Conservation (phyloP, 2,797 vertebrate species). For the Cyclura pinguis region DNA sequence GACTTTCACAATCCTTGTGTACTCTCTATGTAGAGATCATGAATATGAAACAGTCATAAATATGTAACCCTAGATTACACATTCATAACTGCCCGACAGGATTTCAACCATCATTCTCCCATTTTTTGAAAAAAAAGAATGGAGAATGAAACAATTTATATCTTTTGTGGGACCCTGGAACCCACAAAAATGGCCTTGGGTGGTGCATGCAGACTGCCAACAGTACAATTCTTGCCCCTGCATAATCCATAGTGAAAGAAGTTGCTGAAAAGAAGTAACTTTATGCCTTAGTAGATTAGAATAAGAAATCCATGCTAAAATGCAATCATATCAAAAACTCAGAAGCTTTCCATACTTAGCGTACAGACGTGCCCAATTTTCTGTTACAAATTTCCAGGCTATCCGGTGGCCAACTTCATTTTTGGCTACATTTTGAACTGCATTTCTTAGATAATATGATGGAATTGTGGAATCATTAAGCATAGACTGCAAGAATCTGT, state of each 20-base stretch:
- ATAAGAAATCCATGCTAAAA: constrained; percentile 7
- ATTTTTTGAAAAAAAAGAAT: no score
- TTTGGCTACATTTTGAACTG: constrained; percentile 60
- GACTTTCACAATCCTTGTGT: no score
- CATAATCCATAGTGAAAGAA: background rate
- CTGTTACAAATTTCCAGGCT: constrained; percentile 79
- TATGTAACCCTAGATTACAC: no score
- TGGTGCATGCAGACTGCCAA: no score
- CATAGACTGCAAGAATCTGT: constrained; percentile 78
- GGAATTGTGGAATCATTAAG: constrained; percentile 47
- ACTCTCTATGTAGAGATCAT: no score
- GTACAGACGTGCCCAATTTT: constrained; percentile 77
- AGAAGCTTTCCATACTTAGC: constrained; percentile 67
- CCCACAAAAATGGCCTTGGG: no score
- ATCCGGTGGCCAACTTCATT: constrained; percentile 76
- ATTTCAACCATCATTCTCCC: no score
- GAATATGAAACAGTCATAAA: no score
- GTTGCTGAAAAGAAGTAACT: background rate
- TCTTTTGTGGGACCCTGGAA: no score
- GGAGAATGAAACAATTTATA: no score
- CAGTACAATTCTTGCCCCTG: no score
- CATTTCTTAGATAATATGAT: constrained; percentile 49
- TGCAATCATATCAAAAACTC: background rate
- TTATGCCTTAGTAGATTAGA: background rate
- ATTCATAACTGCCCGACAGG: no score